These are phyloP conservation scores for Arion vulgaris DNA, from an alignment of 1,140 invertebrate species.

Conservation along the genomic window DNA sequence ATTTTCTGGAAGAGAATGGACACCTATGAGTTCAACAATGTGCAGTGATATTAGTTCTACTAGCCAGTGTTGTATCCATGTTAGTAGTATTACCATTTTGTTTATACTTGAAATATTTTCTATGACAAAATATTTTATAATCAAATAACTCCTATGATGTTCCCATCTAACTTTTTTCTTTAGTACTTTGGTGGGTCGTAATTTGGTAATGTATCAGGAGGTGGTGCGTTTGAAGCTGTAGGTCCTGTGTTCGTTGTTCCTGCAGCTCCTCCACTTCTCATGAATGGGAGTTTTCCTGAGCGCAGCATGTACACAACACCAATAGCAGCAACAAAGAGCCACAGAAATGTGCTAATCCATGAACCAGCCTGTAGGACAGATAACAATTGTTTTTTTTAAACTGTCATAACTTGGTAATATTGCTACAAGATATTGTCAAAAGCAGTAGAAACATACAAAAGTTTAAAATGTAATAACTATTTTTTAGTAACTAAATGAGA, in stretches of 20 bases:
- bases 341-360: slow-evolving; percentile 20
- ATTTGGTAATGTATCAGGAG: slow-evolving; percentile 19
- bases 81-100: not conserved
- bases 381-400: too few relatives aligned
- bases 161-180: not conserved
- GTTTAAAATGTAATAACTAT: too few relatives aligned
- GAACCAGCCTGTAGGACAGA: not conserved
- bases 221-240: not conserved
- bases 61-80: not conserved
- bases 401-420: too few relatives aligned
- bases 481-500: too few relatives aligned
- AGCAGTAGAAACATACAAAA: too few relatives aligned
- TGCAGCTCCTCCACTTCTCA: not conserved
- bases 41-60: too few relatives aligned
- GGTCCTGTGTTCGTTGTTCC: too few relatives aligned
- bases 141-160: not conserved
- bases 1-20: too few relatives aligned
- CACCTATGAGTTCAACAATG: too few relatives aligned
- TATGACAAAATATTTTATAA: not conserved
- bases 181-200: not conserved
- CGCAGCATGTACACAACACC: not conserved
- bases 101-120: not conserved
- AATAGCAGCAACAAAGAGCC: not conserved
- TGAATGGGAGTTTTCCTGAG: slow-evolving; percentile 4
- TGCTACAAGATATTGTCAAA: too few relatives aligned